Evolutionary conservation across 2,888 invertebrate species (phyloP).

Genomic region (Apomyelois bistriatella): DNA sequence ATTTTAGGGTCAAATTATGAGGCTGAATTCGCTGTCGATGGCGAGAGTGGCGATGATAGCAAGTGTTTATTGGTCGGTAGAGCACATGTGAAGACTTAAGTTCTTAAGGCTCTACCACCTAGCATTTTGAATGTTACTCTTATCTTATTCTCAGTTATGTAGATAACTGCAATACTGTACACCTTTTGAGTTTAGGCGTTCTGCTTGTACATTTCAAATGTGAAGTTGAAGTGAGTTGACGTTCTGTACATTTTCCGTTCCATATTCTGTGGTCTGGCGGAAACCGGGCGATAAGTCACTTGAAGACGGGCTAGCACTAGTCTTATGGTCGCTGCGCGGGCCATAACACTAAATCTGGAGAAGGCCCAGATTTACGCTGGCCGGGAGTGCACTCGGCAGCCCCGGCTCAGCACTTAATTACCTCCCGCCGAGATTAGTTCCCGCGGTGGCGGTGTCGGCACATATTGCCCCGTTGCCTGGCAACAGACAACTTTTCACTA

Average conservation of each 20-base stretch:
- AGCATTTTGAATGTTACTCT: too few relatives aligned
- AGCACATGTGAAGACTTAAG: too few relatives aligned
- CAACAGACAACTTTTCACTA: constrained; percentile 28
- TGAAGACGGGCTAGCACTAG: constrained; percentile 39
- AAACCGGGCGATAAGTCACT: constrained; percentile 46
- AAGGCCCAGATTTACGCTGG: constrained; percentile 60
- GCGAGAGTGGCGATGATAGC: too few relatives aligned
- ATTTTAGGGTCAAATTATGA: too few relatives aligned
- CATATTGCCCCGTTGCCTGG: constrained; percentile 35
- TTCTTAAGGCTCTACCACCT: too few relatives aligned
- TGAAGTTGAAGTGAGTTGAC: too few relatives aligned
- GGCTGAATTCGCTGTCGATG: too few relatives aligned
- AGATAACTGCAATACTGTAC: too few relatives aligned
- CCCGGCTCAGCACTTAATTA: constrained; percentile 63
- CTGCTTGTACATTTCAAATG: too few relatives aligned
- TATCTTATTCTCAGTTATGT: too few relatives aligned
- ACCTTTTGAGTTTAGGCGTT: too few relatives aligned
- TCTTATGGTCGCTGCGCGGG: constrained; percentile 50
- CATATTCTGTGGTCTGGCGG: constrained; percentile 2
- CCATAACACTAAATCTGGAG: constrained; percentile 76
- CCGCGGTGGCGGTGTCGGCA: constrained; percentile 37
- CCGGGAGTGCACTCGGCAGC: constrained; percentile 41
- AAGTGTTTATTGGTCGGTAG: too few relatives aligned
- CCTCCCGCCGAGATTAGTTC: constrained; percentile 62
- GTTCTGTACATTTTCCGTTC: not conserved